Evolutionary conservation across 2,797 vertebrate genomes (phyloP), one percentile per base, ranked within the genome.

Genomic region (Tinamus major): DNA sequence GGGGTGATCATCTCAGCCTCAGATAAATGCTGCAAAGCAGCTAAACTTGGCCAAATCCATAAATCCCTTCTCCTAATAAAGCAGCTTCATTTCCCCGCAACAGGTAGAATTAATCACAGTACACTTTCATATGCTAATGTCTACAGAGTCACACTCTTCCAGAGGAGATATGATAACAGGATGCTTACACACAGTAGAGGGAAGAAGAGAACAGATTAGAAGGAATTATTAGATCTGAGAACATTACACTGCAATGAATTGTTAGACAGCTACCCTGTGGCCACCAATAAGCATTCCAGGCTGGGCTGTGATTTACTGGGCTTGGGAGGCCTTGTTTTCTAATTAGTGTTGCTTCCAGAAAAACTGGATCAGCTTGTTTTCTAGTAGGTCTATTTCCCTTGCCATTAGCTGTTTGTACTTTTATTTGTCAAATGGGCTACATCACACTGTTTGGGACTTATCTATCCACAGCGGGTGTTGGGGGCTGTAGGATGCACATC

Each of bases 1-100:
- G 51, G 10, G 42, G 8, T 17, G 55, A 77, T 77, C n/a, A 37
- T n/a, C 55, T 89, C 44, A 75, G 16, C 71, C 85, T 82, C 94
- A 95, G 92, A 80, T 35, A 44, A 65, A 91, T 4, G 19, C 56
- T 90, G 51, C 49, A 85, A 90, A 93, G 80, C 61, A 96, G 80
- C 37, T 92, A 90, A 88, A 93, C 87, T 85, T 88, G 62, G 33
- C 69, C 80, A 95, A 96, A 96, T 92, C 82, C 81, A 90, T 88
- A 91, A 96, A 95, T 91, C 79, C 20, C 23, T 89, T 93, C 82
- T 74, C 79, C 91, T 88, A 92, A 89, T 81, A 87, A 94, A 95
- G 85, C 81, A 75, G 79, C 84, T 96, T 95, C 44, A 79, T 68
- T 76, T 35, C 42, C 33, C 61, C 42, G 17, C 44, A 93, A 95